These are phyloP conservation scores for Drosophila arizonae DNA, from an alignment of 1,140 invertebrate species.

Conservation along the genomic window DNA sequence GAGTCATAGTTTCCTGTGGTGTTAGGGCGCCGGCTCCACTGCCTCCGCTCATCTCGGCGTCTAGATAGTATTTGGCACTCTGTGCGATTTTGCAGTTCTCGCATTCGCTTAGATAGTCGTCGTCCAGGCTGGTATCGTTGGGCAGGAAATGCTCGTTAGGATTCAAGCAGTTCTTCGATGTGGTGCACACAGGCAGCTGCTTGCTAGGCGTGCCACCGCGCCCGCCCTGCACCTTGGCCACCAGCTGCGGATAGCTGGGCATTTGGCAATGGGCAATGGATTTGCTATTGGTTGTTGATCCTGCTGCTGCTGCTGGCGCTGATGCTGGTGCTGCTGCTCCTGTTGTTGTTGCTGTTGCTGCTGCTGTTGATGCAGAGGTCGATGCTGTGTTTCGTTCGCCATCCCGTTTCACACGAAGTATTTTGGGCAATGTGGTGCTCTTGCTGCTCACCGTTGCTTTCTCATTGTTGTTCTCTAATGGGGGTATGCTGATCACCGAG, in stretches of 20 bases:
- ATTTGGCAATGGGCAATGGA: constrained; percentile 72
- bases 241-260: constrained; percentile 68
- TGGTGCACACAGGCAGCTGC: constrained; percentile 81
- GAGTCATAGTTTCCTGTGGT: constrained; percentile 88
- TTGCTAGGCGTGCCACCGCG: constrained; percentile 52
- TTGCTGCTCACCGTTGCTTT: constrained; percentile 28
- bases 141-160: constrained; percentile 82
- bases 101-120: constrained; percentile 91
- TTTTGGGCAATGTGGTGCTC: constrained; percentile 56
- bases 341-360: no score
- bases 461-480: constrained; percentile 57
- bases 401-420: constrained; percentile 43
- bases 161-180: constrained; percentile 81
- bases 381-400: constrained; percentile 6
- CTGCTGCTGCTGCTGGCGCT: background rate
- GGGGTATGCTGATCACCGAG: constrained; percentile 79
- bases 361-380: background rate
- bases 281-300: constrained; percentile 19
- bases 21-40: constrained; percentile 82
- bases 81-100: constrained; percentile 91
- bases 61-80: constrained; percentile 86
- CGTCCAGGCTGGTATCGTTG: constrained; percentile 85
- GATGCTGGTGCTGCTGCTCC: background rate
- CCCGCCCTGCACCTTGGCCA: constrained; percentile 22
- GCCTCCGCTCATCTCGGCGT: constrained; percentile 84